A percentile compares a stretch with the other conserved stretches of the same genome.
Conservation (phyloP, 2,113 vertebrate genomes). For the Dicrurus megarhynchus region DNA sequence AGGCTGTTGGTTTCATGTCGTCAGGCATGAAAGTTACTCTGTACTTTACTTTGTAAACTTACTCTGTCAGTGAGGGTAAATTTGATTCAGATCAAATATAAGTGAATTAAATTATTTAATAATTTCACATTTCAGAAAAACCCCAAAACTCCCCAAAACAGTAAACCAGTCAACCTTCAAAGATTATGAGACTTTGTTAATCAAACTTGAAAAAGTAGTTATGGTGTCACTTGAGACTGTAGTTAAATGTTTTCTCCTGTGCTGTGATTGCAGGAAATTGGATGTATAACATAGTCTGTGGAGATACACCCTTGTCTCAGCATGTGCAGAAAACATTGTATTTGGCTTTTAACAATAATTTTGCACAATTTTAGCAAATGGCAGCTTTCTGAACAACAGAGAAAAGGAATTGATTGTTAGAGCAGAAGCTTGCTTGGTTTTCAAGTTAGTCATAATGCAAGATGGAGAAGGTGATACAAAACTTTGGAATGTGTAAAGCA, state of each 20-base stretch:
- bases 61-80: background rate
- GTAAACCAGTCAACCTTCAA: background rate
- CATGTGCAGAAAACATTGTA: background rate
- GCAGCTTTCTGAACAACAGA: background rate
- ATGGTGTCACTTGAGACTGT: background rate
- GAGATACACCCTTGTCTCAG: background rate
- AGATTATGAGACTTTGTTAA: background rate
- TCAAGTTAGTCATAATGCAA: background rate
- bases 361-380: background rate
- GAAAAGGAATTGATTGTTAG: background rate
- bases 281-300: background rate
- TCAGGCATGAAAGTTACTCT: too few relatives aligned
- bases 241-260: background rate
- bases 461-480: background rate
- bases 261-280: background rate
- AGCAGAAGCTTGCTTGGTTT: background rate
- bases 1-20: background rate
- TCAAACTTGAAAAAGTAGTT: background rate
- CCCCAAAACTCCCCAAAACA: fast-evolving
- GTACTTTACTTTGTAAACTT: background rate
- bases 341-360: background rate
- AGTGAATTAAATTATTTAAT: background rate
- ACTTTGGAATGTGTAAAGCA: background rate
- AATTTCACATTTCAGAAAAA: background rate
- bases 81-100: background rate